These are phyloP conservation scores for Pammene aurita DNA, from an alignment of 2,888 invertebrate species.

Conservation along the genomic window DNA sequence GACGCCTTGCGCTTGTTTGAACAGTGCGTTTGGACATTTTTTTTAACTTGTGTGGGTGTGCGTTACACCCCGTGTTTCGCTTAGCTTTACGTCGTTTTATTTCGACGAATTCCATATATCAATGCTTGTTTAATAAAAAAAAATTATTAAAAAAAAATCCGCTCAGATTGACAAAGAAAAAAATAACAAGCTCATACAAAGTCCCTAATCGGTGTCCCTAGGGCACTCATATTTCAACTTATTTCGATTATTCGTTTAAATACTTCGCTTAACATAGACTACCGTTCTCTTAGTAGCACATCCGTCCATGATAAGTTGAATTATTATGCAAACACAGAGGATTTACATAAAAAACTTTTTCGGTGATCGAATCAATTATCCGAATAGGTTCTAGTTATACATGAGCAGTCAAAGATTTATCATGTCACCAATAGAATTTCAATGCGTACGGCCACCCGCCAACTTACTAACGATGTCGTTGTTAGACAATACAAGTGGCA, in stretches of 20 bases:
- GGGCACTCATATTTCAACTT: slow-evolving; percentile 23
- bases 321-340: slow-evolving; percentile 27
- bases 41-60: slow-evolving; percentile 53
- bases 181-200: slow-evolving; percentile 34
- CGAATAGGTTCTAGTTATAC: slow-evolving; percentile 63
- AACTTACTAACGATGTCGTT: slow-evolving; percentile 80
- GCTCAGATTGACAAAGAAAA: slow-evolving; percentile 53
- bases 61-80: slow-evolving; percentile 66
- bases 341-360: slow-evolving; percentile 56
- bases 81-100: slow-evolving; percentile 76
- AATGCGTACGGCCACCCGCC: slow-evolving; percentile 79
- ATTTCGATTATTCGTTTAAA: slow-evolving; percentile 40
- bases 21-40: slow-evolving; percentile 47
- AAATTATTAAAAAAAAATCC: slow-evolving; percentile 47
- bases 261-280: slow-evolving; percentile 39
- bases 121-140: slow-evolving; percentile 60
- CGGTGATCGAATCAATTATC: slow-evolving; percentile 68
- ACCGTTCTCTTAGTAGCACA: slow-evolving; percentile 35
- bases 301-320: slow-evolving; percentile 36
- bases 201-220: slow-evolving; percentile 5
- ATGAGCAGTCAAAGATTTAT: slow-evolving; percentile 67
- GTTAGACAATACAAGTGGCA: slow-evolving; percentile 75
- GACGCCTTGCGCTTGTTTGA: slow-evolving; percentile 53
- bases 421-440: slow-evolving; percentile 76
- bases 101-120: slow-evolving; percentile 79